phyloP scores from a whole-genome alignment of 2,888 invertebrate genomes.

The Lamellibrachia columna region DNA sequence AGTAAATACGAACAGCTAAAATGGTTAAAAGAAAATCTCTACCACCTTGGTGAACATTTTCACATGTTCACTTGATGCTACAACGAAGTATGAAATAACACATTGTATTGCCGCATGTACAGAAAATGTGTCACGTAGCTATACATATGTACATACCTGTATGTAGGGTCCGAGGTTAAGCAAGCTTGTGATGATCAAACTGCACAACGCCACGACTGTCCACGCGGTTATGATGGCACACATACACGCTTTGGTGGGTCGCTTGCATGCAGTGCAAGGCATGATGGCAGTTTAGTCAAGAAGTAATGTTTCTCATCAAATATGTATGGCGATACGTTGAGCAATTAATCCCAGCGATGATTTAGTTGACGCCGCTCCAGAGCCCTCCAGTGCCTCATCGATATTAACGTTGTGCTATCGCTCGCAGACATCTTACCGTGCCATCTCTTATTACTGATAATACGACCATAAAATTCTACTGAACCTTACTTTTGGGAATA shows the following conservation, averaged over 20 bases:
- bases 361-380: not conserved
- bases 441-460: not conserved
- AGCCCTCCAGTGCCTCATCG: not conserved
- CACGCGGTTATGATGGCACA: constrained; percentile 38
- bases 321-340: not conserved
- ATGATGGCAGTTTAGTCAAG: not conserved
- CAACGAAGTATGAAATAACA: too few species aligned
- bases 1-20: too few species aligned
- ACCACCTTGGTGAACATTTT: too few species aligned
- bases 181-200: constrained; percentile 33
- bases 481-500: not conserved
- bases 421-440: not conserved
- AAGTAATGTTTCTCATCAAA: not conserved
- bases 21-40: too few species aligned
- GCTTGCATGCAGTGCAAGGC: constrained; percentile 26
- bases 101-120: too few species aligned
- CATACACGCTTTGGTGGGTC: constrained; percentile 42
- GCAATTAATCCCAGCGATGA: not conserved
- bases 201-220: constrained; percentile 32
- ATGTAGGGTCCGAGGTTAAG: constrained; percentile 37
- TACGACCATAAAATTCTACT: not conserved
- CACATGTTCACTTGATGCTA: too few species aligned
- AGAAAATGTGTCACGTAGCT: not conserved
- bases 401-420: not conserved
- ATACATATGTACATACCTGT: not conserved